Percentiles rank a stretch among this genome's conserved stretches.
phyloP scores from a whole-genome alignment of 2,113 vertebrate species.

The Dolichotis patagonum region DNA sequence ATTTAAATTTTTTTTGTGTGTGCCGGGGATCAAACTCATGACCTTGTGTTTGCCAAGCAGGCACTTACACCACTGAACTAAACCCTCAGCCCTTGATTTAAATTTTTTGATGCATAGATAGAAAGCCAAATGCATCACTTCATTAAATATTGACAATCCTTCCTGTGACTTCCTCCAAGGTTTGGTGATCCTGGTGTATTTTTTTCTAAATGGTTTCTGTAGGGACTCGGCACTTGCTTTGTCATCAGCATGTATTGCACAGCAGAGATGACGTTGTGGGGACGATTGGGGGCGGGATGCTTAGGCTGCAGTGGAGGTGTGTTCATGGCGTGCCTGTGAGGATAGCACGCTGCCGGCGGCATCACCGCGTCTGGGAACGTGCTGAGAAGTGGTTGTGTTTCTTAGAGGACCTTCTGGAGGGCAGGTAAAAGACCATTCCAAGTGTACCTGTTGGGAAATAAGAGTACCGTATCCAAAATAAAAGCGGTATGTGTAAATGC shows the following conservation, averaged over 20 bases:
- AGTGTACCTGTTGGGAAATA: background rate
- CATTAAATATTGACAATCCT: background rate
- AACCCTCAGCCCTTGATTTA: too few species aligned
- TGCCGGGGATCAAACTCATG: too few species aligned
- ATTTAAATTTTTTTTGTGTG: background rate
- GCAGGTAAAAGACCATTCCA: background rate
- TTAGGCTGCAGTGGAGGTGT: background rate
- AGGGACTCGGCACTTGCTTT: rapidly evolving
- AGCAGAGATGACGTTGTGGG: background rate
- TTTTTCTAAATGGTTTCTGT: background rate
- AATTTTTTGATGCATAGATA: background rate
- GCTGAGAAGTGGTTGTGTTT: background rate
- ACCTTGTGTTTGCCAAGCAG: too few species aligned
- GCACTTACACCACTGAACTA: too few species aligned
- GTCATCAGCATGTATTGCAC: rapidly evolving
- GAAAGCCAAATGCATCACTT: background rate
- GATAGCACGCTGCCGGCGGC: background rate
- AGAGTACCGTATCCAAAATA: background rate
- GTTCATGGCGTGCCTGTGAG: too few species aligned
- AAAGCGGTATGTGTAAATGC: background rate
- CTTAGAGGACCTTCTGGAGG: background rate
- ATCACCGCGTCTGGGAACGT: background rate
- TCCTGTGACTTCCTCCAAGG: too few species aligned
- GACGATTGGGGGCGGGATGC: rapidly evolving
- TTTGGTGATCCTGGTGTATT: background rate